A percentile compares a stretch with the other conserved stretches of the same genome.
These are phyloP conservation scores for Protonemura montana DNA, from an alignment of 2,888 invertebrate genomes.

Conservation along the genomic window DNA sequence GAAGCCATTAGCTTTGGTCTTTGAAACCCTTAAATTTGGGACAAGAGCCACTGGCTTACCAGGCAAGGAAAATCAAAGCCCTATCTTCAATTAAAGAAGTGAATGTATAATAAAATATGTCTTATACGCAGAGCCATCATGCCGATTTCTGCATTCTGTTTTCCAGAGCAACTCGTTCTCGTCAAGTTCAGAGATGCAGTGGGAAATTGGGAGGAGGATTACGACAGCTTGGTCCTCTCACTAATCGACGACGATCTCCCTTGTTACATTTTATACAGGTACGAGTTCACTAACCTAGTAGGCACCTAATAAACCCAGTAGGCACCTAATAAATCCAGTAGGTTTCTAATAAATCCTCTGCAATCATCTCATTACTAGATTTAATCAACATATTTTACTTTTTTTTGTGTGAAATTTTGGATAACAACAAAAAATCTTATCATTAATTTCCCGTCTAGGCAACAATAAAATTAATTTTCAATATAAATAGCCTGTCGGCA, in stretches of 20 bases:
- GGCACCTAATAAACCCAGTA: no score
- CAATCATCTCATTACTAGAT: not conserved
- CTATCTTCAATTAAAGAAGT: no score
- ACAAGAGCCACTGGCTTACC: no score
- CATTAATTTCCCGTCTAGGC: no score
- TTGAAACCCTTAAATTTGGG: no score
- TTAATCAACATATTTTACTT: conserved; percentile 21
- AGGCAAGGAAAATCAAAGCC: no score
- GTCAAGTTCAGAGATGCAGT: conserved; percentile 71
- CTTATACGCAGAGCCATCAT: no score
- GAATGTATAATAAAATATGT: no score
- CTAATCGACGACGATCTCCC: conserved; percentile 82
- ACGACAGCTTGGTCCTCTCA: conserved; percentile 75
- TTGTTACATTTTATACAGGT: conserved; percentile 89
- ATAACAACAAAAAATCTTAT: not conserved
- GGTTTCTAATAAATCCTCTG: conserved; percentile 34
- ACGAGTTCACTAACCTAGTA: conserved; percentile 48
- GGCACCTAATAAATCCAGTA: no score
- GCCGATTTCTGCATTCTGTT: not conserved
- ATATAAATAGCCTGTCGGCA: not conserved
- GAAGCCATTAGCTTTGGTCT: no score
- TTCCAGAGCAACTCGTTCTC: conserved; percentile 78
- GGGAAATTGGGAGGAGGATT: conserved; percentile 86
- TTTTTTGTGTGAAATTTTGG: conserved; percentile 7
- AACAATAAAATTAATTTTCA: conserved; percentile 14